These are phyloP conservation scores for Herpetotheres cachinnans DNA, from an alignment of 2,113 vertebrate species.

Conservation along the genomic window DNA sequence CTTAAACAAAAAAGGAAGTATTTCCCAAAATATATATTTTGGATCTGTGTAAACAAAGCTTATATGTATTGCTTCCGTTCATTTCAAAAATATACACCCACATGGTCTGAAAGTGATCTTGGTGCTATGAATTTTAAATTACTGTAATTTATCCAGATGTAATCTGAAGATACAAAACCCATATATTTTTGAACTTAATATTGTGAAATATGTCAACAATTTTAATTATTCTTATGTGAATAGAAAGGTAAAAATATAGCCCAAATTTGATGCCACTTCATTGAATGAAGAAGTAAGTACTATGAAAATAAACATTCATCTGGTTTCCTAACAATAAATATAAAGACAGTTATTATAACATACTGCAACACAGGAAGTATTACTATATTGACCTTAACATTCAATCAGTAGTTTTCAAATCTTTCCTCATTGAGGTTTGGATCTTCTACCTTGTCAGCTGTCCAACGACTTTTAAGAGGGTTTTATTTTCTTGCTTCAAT, in stretches of 20 bases:
- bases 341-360: conserved; percentile 71
- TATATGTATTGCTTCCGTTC: conserved; percentile 44
- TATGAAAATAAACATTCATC: conserved; percentile 75
- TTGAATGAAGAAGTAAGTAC: conserved; percentile 57
- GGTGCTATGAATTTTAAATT: conserved; percentile 24
- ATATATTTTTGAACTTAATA: neutral
- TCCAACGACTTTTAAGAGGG: conserved; percentile 97
- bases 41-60: conserved; percentile 76
- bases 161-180: conserved; percentile 51
- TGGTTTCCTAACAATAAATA: conserved; percentile 80
- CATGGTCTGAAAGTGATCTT: conserved; percentile 51
- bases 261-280: conserved; percentile 48
- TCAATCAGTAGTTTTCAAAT: conserved; percentile 81
- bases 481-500: conserved; percentile 98
- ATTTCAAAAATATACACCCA: conserved; percentile 55
- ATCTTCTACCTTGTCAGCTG: conserved; percentile 97
- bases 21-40: conserved; percentile 56
- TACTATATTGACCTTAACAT: conserved; percentile 66
- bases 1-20: conserved; percentile 46
- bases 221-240: conserved; percentile 26
- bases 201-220: conserved; percentile 2
- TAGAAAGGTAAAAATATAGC: conserved; percentile 26
- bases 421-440: conserved; percentile 48
- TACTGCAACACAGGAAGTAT: conserved; percentile 70
- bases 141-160: neutral